Conservation (phyloP, 2,113 vertebrate genomes). For the Salvator merianae region DNA sequence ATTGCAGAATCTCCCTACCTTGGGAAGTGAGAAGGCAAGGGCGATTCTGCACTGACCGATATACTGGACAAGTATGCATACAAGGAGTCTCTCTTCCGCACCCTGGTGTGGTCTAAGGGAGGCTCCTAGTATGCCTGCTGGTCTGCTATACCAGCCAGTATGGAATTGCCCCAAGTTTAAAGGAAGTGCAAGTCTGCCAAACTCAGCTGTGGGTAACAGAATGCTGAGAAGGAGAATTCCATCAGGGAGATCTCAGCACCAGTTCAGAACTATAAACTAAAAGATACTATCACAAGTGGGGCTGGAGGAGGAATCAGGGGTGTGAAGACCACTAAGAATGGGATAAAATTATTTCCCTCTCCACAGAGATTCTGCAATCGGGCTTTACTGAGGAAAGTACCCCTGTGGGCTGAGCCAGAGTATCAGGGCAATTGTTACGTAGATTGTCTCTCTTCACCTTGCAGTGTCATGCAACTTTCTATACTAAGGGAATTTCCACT, state of each 20-base stretch:
- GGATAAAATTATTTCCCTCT: too few relatives aligned
- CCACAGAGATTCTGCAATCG: not conserved
- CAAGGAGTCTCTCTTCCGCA: too few relatives aligned
- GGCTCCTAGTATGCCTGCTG: too few relatives aligned
- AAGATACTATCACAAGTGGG: not conserved
- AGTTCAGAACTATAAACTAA: not conserved
- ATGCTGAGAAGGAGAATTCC: not conserved
- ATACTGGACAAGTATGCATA: too few relatives aligned
- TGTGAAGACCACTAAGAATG: not conserved
- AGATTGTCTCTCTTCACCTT: constrained; percentile 56
- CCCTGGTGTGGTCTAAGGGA: too few relatives aligned
- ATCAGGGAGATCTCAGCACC: not conserved
- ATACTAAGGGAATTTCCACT: not conserved
- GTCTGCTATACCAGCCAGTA: too few relatives aligned
- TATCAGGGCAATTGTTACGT: constrained; percentile 16
- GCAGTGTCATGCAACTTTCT: not conserved
- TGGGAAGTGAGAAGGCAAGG: not conserved
- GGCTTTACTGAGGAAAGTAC: not conserved
- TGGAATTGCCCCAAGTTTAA: not conserved
- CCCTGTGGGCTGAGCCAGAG: not conserved
- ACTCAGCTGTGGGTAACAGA: too few relatives aligned
- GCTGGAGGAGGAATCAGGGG: not conserved
- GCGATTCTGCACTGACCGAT: too few relatives aligned
- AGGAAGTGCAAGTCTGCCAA: not conserved
- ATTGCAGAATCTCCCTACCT: too few relatives aligned